Evolutionary conservation across 2,113 vertebrate species (phyloP).

Genomic region (Myiozetetes cayanensis): DNA sequence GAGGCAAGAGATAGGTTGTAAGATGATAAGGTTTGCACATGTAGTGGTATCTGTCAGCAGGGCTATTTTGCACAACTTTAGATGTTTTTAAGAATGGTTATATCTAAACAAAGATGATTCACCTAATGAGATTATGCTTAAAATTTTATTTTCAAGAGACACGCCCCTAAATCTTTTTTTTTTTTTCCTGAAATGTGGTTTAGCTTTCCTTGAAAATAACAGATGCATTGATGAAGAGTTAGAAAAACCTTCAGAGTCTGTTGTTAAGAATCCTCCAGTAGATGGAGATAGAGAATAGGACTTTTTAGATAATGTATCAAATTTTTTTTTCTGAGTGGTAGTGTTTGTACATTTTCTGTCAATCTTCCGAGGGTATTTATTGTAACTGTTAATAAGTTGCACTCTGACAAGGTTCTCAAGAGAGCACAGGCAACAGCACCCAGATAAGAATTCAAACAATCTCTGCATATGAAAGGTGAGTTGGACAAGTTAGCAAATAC

Average conservation of each 20-base stretch:
- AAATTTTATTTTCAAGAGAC: background rate
- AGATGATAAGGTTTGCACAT: background rate
- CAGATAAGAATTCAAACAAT: background rate
- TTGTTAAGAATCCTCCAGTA: conserved; percentile 10
- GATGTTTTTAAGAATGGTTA: background rate
- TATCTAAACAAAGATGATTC: background rate
- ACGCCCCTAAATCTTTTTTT: background rate
- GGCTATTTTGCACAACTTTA: background rate
- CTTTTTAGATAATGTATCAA: background rate
- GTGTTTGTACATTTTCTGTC: background rate
- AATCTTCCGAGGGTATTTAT: background rate
- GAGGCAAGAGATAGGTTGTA: background rate
- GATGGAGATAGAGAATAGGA: conserved; percentile 38
- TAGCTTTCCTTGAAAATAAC: background rate
- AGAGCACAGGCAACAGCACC: background rate
- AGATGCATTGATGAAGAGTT: background rate
- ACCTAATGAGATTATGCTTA: background rate
- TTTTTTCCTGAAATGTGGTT: background rate
- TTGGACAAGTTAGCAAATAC: background rate
- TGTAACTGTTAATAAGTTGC: background rate
- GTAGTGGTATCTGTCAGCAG: background rate
- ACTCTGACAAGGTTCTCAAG: background rate
- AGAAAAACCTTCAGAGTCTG: background rate
- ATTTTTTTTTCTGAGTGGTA: background rate
- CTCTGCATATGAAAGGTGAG: background rate